Conservation (phyloP, 1,140 invertebrate genomes). For the Portunus trituberculatus region DNA sequence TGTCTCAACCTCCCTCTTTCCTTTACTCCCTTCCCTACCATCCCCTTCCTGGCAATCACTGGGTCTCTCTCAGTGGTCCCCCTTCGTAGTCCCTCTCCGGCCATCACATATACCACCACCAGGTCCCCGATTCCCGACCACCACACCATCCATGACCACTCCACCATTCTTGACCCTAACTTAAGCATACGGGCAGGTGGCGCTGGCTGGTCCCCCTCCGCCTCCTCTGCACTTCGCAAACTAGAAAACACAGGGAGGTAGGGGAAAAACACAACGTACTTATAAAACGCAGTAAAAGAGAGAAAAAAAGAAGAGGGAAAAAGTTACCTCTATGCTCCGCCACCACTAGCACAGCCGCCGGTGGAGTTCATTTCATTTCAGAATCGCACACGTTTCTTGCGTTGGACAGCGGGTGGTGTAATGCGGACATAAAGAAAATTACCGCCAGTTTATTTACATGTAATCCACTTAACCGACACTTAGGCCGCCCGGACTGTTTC, state of each 20-base stretch:
- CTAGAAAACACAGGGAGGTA: too few species aligned
- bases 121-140: background rate
- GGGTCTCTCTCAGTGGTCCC: background rate
- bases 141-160: background rate
- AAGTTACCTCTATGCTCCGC: constrained; percentile 38
- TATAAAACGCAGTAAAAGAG: constrained; percentile 29
- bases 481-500: constrained; percentile 65
- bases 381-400: constrained; percentile 74
- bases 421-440: constrained; percentile 75
- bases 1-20: background rate
- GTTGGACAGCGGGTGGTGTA: constrained; percentile 72
- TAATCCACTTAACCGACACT: constrained; percentile 75
- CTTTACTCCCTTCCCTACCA: background rate
- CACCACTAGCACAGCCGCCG: background rate
- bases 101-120: background rate
- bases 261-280: background rate
- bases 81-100: background rate
- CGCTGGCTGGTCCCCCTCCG: background rate
- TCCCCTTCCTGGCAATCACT: background rate
- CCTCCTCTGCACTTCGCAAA: background rate
- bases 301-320: background rate
- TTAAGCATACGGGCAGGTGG: background rate
- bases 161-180: background rate
- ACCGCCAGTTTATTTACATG: constrained; percentile 75
- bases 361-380: constrained; percentile 71